Base-by-base conservation (phyloP, 2,113 vertebrate species). In the Gopherus evgoodei region DNA sequence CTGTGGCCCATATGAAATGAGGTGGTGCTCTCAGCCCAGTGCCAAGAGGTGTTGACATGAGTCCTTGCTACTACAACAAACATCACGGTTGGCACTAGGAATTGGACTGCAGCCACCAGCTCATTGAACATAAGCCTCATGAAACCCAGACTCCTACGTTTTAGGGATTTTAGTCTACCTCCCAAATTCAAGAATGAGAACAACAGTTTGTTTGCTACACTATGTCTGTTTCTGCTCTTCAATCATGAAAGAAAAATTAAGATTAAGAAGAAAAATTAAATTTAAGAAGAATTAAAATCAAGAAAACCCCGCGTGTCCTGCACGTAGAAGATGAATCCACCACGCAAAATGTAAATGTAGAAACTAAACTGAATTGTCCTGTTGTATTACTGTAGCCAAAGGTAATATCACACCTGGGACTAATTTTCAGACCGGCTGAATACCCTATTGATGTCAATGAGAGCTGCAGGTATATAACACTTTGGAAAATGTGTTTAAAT, bases 351-450 rank as follows among this genome's bases (percentile, higher is more conserved):
- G 44, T n/a, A 79, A 93, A 44, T 2, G 25, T 53, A 57, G 53
- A 50, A 91, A 80, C n/a, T 62, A 90, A 38, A 53, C 92, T 90
- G 92, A 83, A 11, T 13, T 91, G 25, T 79, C 50, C 62, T n/a
- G 47, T 79, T 88, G 56, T 93, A 90, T 52, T 90, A 78, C 21
- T 87, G 8, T 95, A 87, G 50, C 87, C 89, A 38, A 87, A 50
- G 93, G 17, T 35, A 92, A 93, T 91, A 91, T 47, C 79, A 44
- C 38, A 94, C 78, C 29, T 78, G 53, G 83, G 57, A 93, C 25
- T 75, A 79, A 88, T 88, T 97, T 94, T 69, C 81, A 88, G 95
- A 87, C 56, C 87, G 19, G 49, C 85, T 81, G 75, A 94, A 92
- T 25, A 59, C 35, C 91, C 65, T 78, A 24, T 59, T 94, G 75